phyloP scores from a whole-genome alignment of 1,140 invertebrate genomes.

The Heliconius melpomene region DNA sequence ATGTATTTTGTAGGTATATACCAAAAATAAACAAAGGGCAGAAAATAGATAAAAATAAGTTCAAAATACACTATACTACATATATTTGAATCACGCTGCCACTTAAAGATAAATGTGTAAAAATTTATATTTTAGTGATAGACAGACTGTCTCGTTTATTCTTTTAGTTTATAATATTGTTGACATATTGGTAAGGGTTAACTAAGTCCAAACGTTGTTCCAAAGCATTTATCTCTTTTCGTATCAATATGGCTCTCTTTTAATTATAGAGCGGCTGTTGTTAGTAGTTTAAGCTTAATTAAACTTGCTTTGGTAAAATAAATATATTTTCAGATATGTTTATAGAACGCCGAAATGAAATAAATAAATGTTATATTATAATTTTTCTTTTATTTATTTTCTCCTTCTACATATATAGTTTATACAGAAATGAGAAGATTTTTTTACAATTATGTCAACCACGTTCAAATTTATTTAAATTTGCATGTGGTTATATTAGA shows the following conservation, averaged over 20 bases:
- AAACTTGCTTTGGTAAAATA: neutral
- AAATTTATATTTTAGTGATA: neutral
- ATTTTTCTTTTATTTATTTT: neutral
- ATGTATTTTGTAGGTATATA: neutral
- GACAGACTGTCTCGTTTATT: neutral
- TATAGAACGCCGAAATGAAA: neutral
- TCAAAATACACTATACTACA: no score
- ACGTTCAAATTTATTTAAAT: no score
- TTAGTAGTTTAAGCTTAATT: neutral
- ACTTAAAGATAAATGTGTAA: neutral
- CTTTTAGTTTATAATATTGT: neutral
- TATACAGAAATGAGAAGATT: neutral
- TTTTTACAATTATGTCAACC: no score
- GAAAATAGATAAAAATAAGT: no score
- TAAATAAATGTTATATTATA: constrained; percentile 8
- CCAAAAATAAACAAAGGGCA: no score
- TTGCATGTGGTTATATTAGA: no score
- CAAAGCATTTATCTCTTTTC: constrained; percentile 55
- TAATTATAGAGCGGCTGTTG: neutral
- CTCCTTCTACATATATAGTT: neutral
- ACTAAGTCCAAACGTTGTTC: constrained; percentile 45
- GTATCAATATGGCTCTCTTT: constrained; percentile 8
- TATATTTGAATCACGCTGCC: neutral
- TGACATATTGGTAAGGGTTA: constrained; percentile 24
- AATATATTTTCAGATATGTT: neutral